These are phyloP conservation scores for Drosophila nasuta DNA, from an alignment of 1,140 invertebrate species.

Conservation along the genomic window DNA sequence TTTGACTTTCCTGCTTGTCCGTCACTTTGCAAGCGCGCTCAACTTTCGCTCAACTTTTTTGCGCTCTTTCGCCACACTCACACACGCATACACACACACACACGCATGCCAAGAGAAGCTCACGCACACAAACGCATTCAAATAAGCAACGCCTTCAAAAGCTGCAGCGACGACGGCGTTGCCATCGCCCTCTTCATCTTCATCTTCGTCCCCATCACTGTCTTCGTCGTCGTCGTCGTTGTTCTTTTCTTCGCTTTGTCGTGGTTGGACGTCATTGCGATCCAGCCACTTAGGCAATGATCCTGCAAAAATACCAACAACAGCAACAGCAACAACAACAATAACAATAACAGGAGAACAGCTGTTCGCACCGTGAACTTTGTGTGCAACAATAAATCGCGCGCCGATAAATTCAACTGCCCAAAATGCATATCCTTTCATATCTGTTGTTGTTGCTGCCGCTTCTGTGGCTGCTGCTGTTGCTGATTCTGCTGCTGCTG, in stretches of 20 bases:
- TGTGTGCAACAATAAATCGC: slow-evolving; percentile 64
- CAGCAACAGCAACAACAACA: slow-evolving; percentile 38
- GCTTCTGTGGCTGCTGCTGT: slow-evolving; percentile 29
- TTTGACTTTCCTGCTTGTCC: slow-evolving; percentile 38
- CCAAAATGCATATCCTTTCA: slow-evolving; percentile 68
- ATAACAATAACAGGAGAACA: slow-evolving; percentile 43
- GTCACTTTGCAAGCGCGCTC: slow-evolving; percentile 50
- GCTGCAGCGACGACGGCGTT: slow-evolving; percentile 36
- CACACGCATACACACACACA: slow-evolving; percentile 24
- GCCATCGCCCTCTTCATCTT: not conserved
- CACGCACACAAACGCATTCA: slow-evolving; percentile 40
- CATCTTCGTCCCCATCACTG: not conserved
- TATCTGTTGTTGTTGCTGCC: slow-evolving; percentile 26
- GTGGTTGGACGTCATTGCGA: slow-evolving; percentile 45
- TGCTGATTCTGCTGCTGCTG: slow-evolving; percentile 25
- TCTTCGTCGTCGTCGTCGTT: slow-evolving; percentile 8
- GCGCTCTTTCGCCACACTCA: slow-evolving; percentile 60
- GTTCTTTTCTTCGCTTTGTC: slow-evolving; percentile 11
- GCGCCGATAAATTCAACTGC: slow-evolving; percentile 67
- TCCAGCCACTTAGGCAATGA: slow-evolving; percentile 77
- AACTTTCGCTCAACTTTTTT: slow-evolving; percentile 74
- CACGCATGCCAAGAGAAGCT: slow-evolving; percentile 39
- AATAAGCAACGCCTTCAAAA: slow-evolving; percentile 78
- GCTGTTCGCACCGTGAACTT: slow-evolving; percentile 62
- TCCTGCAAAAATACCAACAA: slow-evolving; percentile 60